Evolutionary conservation across 2,888 invertebrate species (phyloP), one percentile per base, ranked within the genome.

Genomic region (Pheosia tremula): DNA sequence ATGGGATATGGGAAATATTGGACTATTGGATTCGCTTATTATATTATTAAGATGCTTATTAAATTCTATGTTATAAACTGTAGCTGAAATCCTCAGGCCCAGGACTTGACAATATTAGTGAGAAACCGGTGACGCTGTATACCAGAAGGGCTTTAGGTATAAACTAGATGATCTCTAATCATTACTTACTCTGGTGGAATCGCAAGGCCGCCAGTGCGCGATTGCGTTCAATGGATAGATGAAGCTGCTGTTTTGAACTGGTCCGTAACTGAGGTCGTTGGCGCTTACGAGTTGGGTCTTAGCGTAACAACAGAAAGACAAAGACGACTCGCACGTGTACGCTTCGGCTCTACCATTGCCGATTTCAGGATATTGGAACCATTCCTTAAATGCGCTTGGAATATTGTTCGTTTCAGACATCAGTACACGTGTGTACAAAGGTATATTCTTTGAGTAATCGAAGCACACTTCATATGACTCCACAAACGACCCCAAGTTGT

Each of bases 141-240:
- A 24, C 24, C 24, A 24, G 24, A 24, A 24, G 24, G 24, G 24
- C 24, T 24, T 24, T 24, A 24, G 24, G 24, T 24, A 24, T 24
- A 24, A 24, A n/a, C 47, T 47, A n/a, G n/a, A 9, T 3, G 9
- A 2, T 47, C 3, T 10, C 5, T 47, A 4, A n/a, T 47, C 7
- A 38, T 3, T 41, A 37, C 37, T 70, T 67, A 76, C 77, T 63
- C 56, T 58, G 4, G 39, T 11, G 52, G 53, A 49, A 13, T 43
- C 36, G 56, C 71, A 68, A 49, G 78, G 67, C 8, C 50, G 60
- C 77, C 74, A 79, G 13, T 61, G 58, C 3, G 69, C 69, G 36
- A 80, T 53, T 7, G 60, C 65, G 58, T 80, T 80, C 5, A 82
- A 13, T 5, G 66, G 65, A 58, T 82, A 72, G 55, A 76, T 71